Percentiles rank a stretch among this genome's conserved stretches.
phyloP scores from a whole-genome alignment of 1,140 invertebrate species.

The Goniozus legneri region DNA sequence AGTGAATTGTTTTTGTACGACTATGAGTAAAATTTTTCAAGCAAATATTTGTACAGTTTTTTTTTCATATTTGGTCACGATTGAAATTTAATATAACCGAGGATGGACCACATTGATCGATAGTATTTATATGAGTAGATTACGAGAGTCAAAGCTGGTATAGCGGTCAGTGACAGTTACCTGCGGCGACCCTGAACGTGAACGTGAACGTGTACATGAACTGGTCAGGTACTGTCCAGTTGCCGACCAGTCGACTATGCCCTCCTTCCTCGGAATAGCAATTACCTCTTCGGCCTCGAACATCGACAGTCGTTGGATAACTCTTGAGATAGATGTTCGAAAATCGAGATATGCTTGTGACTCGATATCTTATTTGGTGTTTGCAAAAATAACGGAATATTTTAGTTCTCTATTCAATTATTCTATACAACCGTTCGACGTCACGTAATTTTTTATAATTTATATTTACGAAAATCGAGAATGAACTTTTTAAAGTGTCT shows the following conservation, averaged over 20 bases:
- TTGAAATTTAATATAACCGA: too few species aligned
- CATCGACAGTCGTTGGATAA: slow-evolving; percentile 36
- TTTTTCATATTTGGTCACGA: too few species aligned
- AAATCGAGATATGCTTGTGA: slow-evolving; percentile 31
- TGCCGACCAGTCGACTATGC: slow-evolving; percentile 30
- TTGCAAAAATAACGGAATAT: too few species aligned
- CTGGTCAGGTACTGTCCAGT: slow-evolving; percentile 39
- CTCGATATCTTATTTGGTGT: too few species aligned
- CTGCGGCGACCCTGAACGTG: slow-evolving; percentile 29
- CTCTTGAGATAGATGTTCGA: slow-evolving; percentile 35
- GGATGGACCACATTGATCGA: too few species aligned
- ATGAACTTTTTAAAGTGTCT: slow-evolving; percentile 21
- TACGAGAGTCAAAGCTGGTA: slow-evolving; percentile 16
- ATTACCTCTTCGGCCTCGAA: slow-evolving; percentile 36
- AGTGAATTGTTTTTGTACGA: too few species aligned
- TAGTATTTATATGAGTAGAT: background rate
- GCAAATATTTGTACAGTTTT: too few species aligned
- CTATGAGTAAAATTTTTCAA: too few species aligned
- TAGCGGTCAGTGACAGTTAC: slow-evolving; percentile 45
- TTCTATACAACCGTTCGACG: too few species aligned
- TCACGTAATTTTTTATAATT: too few species aligned
- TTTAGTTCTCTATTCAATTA: too few species aligned
- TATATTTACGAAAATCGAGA: too few species aligned
- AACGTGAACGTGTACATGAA: slow-evolving; percentile 48
- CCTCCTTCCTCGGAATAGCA: slow-evolving; percentile 41